Base-by-base conservation (phyloP, 2,888 invertebrate genomes). In the Trissonchulus sp. region DNA sequence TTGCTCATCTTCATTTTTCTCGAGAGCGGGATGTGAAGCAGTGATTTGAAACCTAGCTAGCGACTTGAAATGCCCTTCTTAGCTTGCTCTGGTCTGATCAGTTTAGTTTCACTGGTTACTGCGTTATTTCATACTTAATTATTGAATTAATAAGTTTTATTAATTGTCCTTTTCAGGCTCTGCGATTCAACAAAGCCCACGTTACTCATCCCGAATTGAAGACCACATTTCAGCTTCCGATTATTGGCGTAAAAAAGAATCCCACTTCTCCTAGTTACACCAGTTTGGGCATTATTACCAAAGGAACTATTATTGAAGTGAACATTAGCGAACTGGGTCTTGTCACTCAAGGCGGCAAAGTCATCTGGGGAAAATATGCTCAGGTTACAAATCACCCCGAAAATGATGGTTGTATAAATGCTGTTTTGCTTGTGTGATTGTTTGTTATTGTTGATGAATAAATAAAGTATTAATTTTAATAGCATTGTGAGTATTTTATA, bases 361-460 rank as follows among this genome's bases (percentile, higher is more conserved):
- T 99, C 71, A 94, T 99, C 0, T 99, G 99, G 99, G 99, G 98
- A 76, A 99, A 99, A 88, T 99, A 95, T 85, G 99, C 99, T 0
- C 99, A 98, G 87, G 97, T 99, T 30, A 98, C 98, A 0, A 99
- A 99, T 86, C 94, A 98, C 87, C 99, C 99, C 0, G 99, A 99
- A 86, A 99, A 99, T 87, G 99, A 99, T 88, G 99, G 99, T 30
- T 98, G 97, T 84, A 96, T 99, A 77, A 99, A 99, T 88, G 97
- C 98, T 84, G 93, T 99, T 77, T 89, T 99, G 77, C 89, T 99
- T 85, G 93, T 99, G 79, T 98, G 90, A 73, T 33, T 34, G 48
- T 75, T 48, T 31, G 68, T 33, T 73, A 28, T 8, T 63, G 48
- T 48, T 48, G n/a, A n/a, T n/a, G n/a, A n/a, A n/a, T n/a, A n/a